A percentile compares a stretch with the other conserved stretches of the same genome.
Evolutionary conservation across 2,888 invertebrate species (phyloP).

Genomic region (Noctua janthina): DNA sequence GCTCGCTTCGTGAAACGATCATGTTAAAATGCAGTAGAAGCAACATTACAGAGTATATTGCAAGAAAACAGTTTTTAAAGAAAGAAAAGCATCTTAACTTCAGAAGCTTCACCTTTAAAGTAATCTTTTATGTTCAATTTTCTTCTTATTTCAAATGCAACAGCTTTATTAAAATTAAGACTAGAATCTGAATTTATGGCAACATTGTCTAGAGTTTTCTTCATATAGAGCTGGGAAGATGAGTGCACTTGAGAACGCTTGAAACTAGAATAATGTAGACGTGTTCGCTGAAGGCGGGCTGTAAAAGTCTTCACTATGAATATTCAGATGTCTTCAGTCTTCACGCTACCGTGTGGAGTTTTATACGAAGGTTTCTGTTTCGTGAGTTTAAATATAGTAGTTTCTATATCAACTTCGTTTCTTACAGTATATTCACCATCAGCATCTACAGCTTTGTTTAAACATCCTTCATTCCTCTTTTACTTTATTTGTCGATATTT

Average conservation of each 20-base stretch:
- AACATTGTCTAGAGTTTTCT: constrained; percentile 29
- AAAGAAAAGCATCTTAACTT: background rate
- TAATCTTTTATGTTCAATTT: constrained; percentile 30
- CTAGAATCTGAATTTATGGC: constrained; percentile 5
- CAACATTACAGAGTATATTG: constrained; percentile 9
- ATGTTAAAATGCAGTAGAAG: constrained; percentile 20
- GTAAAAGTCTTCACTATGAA: constrained; percentile 60
- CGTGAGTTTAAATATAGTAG: background rate
- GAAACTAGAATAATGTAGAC: constrained; percentile 48
- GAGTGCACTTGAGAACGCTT: constrained; percentile 40
- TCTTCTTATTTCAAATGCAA: constrained; percentile 36
- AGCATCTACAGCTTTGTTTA: background rate
- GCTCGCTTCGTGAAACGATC: constrained; percentile 20
- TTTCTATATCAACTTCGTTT: background rate
- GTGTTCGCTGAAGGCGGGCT: constrained; percentile 27
- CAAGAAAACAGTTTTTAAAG: constrained; percentile 2
- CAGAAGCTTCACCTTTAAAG: background rate
- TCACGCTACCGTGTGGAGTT: constrained; percentile 17
- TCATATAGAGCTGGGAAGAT: constrained; percentile 20
- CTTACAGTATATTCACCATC: background rate
- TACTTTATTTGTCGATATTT: background rate
- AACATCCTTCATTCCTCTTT: background rate
- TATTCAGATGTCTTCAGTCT: constrained; percentile 52
- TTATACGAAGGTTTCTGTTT: constrained; percentile 8
- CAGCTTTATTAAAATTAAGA: constrained; percentile 44